Base-by-base conservation (phyloP, 2,113 vertebrate species). In the Leiothrix lutea region DNA sequence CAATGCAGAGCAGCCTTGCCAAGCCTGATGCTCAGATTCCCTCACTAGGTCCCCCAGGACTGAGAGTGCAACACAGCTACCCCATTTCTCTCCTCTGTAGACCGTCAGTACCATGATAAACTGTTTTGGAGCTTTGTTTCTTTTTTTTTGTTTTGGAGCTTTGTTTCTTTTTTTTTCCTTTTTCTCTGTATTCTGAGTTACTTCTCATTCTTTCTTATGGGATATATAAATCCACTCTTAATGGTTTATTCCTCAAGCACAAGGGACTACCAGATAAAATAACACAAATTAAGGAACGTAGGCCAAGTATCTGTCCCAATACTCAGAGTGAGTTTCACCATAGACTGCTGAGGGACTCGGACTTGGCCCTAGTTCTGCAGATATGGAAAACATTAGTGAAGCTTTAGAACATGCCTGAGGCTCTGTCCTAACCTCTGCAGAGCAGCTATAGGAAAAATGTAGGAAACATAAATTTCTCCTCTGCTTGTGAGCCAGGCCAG, bases 401-500 rank as follows among this genome's bases (percentile, higher is more conserved):
- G 85, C 74, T 95, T 96, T 88, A 88, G 92, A 94, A 96, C 85
- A 90, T 92, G 93, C 93, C 86, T 94, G 82, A 42, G 67, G 88
- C 86, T 93, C 85, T 78, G 56, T 88, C 82, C 60, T 90, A 93
- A 67, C 56, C 88, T 95, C 90, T 88, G 25, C 38, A 92, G 82
- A 88, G 75, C 69, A 78, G 51, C 88, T 88, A 95, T 84, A 96
- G 88, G 82, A 94, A 96, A 96, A 96, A 93, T 53, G 29, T 90
- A 92, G 33, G 44, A 78, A 94, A 80, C 44, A 86, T 92, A 88
- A 93, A 86, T 94, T 96, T 93, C 79, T 95, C 44, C 38, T 71
- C 53, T 73, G 21, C 44, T 80, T 2, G 1, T 73, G 77, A 92
- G 72, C 71, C 87, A 94, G 75, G 23, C 60, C 1, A 5, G 48